These are phyloP conservation scores for Polypterus senegalus DNA, from an alignment of 2,113 vertebrate species.

Conservation along the genomic window DNA sequence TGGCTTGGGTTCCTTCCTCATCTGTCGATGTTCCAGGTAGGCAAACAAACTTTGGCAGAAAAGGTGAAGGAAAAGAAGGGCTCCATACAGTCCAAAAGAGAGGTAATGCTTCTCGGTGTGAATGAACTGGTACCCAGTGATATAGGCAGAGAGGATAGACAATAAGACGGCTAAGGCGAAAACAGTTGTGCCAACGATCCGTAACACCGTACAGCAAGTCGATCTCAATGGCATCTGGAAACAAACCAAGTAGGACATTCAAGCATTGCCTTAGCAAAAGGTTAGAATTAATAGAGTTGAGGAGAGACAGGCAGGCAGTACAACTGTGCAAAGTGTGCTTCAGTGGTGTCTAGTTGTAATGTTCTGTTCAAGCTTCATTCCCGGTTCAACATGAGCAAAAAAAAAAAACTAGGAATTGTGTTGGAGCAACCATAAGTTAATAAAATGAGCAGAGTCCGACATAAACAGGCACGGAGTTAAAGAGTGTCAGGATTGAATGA, in stretches of 20 bases:
- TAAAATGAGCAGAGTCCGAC: no score
- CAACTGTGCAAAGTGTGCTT: no score
- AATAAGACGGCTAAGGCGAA: constrained; percentile 87
- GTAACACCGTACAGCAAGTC: constrained; percentile 63
- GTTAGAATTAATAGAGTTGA: no score
- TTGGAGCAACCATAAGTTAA: no score
- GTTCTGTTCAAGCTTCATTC: no score
- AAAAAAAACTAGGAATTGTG: no score
- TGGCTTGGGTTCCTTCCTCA: constrained; percentile 53
- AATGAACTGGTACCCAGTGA: constrained; percentile 96
- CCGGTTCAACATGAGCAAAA: no score
- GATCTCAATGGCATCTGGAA: constrained; percentile 74
- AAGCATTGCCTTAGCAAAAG: no score
- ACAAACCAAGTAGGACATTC: not conserved
- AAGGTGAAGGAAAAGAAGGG: constrained; percentile 87
- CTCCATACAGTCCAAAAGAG: constrained; percentile 92
- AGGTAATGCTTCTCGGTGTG: constrained; percentile 95
- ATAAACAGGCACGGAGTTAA: no score
- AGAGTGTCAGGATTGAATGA: no score
- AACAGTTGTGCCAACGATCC: constrained; percentile 77
- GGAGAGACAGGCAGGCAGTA: no score
- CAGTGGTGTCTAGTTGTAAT: no score
- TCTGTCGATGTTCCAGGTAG: constrained; percentile 84
- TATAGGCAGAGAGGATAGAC: constrained; percentile 84
- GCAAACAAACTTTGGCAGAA: constrained; percentile 91